These are phyloP conservation scores for Theodoxus fluviatilis DNA, from an alignment of 2,888 invertebrate species.

Conservation along the genomic window DNA sequence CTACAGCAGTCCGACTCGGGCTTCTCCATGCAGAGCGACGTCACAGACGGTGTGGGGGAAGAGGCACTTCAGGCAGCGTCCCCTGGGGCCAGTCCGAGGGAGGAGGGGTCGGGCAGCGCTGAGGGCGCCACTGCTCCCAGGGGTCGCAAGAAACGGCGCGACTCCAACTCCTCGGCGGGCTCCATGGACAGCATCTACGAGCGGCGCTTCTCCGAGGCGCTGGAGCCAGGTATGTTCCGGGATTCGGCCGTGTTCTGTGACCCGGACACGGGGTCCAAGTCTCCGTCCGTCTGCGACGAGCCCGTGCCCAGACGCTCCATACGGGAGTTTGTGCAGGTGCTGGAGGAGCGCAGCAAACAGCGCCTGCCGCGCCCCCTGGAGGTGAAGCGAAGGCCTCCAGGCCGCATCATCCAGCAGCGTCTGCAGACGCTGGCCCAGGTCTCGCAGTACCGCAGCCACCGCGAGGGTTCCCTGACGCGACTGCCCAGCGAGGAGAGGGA, in stretches of 20 bases:
- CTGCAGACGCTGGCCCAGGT: slow-evolving; percentile 48
- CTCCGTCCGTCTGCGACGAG: no score
- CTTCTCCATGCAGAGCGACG: slow-evolving; percentile 47
- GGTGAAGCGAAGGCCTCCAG: slow-evolving; percentile 47
- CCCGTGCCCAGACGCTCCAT: slow-evolving; percentile 41
- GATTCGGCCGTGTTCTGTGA: slow-evolving; percentile 83
- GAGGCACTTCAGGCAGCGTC: slow-evolving; percentile 6
- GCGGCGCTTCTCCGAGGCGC: slow-evolving; percentile 63
- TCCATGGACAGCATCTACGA: slow-evolving; percentile 51
- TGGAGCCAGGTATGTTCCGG: slow-evolving; percentile 73
- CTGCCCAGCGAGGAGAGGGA: slow-evolving; percentile 47
- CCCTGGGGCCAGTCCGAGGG: background rate
- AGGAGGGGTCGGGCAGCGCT: background rate
- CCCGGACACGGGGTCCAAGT: background rate
- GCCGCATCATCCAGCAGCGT: slow-evolving; percentile 48
- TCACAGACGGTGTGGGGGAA: slow-evolving; percentile 26
- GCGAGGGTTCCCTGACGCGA: no score
- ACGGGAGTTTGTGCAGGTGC: slow-evolving; percentile 47
- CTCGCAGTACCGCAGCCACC: slow-evolving; percentile 31
- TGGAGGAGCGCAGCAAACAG: slow-evolving; percentile 47
- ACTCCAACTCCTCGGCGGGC: slow-evolving; percentile 31
- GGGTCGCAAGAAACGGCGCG: slow-evolving; percentile 13
- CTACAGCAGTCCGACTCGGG: slow-evolving; percentile 50
- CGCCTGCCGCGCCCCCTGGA: slow-evolving; percentile 37
- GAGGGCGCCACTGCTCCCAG: no score